Percentiles rank a stretch among this genome's conserved stretches.
Evolutionary conservation across 1,140 invertebrate species (phyloP).

Genomic region (honey bee (Apis mellifera)): Amel_HAv3.1 CM009937.2:9970001-9970500

Average conservation of each 20-base stretch:
- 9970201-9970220: too few species aligned
- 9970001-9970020: neutral
- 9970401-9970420: too few species aligned
- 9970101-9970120: neutral
- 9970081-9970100: neutral
- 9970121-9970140: too few species aligned
- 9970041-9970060: neutral
- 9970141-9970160: too few species aligned
- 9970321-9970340: neutral
- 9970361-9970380: neutral
- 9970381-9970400: too few species aligned
- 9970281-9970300: neutral
- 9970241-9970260: neutral
- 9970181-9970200: too few species aligned
- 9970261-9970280: neutral
- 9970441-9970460: too few species aligned
- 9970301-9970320: neutral
- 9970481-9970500: neutral
- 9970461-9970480: too few species aligned
- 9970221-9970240: too few species aligned
- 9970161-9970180: too few species aligned
- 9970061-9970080: neutral
- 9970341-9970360: conserved; percentile 22
- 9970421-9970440: too few species aligned
- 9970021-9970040: neutral